A percentile compares a stretch with the other conserved stretches of the same genome.
phyloP scores from a whole-genome alignment of 2,888 invertebrate genomes.

The Campoplex nolae region DNA sequence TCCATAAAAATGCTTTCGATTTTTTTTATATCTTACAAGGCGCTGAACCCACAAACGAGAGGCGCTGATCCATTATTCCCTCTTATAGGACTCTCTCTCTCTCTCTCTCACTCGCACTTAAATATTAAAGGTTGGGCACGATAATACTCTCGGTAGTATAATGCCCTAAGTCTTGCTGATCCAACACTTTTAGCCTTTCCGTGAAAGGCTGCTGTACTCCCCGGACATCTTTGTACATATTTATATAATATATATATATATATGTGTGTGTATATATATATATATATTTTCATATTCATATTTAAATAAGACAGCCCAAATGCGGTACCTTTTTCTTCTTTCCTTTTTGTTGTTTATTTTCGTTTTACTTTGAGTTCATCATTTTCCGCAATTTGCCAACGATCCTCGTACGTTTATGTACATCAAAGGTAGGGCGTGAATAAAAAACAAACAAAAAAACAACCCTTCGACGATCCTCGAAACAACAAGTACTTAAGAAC shows the following conservation, averaged over 20 bases:
- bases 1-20: conserved; percentile 72
- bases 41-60: conserved; percentile 84
- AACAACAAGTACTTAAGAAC: conserved; percentile 20
- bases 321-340: conserved; percentile 57
- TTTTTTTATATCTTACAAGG: conserved; percentile 82
- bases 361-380: conserved; percentile 30
- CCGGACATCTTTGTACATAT: conserved; percentile 80
- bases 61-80: conserved; percentile 73
- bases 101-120: conserved; percentile 81
- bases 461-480: conserved; percentile 29
- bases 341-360: conserved; percentile 26
- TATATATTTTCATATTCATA: conserved; percentile 69
- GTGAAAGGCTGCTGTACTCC: conserved; percentile 82
- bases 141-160: conserved; percentile 84
- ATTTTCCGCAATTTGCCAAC: conserved; percentile 56
- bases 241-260: conserved; percentile 76
- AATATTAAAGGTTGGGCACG: conserved; percentile 84
- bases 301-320: conserved; percentile 69
- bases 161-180: conserved; percentile 85
- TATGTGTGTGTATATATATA: conserved; percentile 74
- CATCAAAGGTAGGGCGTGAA: conserved; percentile 24
- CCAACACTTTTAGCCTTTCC: conserved; percentile 82
- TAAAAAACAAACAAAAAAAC: conserved; percentile 4
- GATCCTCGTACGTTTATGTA: conserved; percentile 60
- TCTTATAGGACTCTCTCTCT: conserved; percentile 78